phyloP scores from a whole-genome alignment of 2,888 invertebrate genomes.

The Ennomos erosarius region DNA sequence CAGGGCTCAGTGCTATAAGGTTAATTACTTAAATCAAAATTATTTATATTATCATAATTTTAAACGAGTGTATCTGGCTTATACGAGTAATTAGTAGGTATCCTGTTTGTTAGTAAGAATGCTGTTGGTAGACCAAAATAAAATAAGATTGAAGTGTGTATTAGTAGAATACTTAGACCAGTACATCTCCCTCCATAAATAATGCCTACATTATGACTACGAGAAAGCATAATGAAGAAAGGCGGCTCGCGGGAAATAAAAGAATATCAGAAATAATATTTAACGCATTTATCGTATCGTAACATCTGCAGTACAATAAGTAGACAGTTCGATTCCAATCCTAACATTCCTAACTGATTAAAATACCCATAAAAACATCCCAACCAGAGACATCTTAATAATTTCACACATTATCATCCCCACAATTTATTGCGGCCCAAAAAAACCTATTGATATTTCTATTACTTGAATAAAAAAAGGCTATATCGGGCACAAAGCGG shows the following conservation, averaged over 20 bases:
- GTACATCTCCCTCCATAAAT: too few relatives aligned
- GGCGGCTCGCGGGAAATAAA: background rate
- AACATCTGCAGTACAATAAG: constrained; percentile 11
- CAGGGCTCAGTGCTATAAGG: too few relatives aligned
- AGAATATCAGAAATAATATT: constrained; percentile 1
- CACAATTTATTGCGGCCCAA: constrained; percentile 55
- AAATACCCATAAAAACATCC: constrained; percentile 35
- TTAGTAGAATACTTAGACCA: too few relatives aligned
- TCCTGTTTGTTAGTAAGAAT: too few relatives aligned
- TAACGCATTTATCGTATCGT: constrained; percentile 3
- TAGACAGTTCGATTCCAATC: constrained; percentile 13
- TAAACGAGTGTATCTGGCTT: too few relatives aligned
- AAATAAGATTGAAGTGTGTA: too few relatives aligned
- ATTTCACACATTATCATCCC: constrained; percentile 62
- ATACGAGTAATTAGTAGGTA: too few relatives aligned
- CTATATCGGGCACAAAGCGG: constrained; percentile 60
- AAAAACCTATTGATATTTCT: constrained; percentile 75
- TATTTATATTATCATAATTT: too few relatives aligned
- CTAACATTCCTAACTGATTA: constrained; percentile 29
- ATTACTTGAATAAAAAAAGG: constrained; percentile 58
- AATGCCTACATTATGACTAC: too few relatives aligned
- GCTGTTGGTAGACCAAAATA: too few relatives aligned
- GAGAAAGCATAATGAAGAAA: background rate
- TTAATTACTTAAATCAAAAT: too few relatives aligned
- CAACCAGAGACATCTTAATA: constrained; percentile 41